A percentile compares a stretch with the other conserved stretches of the same genome.
Conservation (phyloP, 2,113 vertebrate species). For the Gymnobelideus leadbeateri region DNA sequence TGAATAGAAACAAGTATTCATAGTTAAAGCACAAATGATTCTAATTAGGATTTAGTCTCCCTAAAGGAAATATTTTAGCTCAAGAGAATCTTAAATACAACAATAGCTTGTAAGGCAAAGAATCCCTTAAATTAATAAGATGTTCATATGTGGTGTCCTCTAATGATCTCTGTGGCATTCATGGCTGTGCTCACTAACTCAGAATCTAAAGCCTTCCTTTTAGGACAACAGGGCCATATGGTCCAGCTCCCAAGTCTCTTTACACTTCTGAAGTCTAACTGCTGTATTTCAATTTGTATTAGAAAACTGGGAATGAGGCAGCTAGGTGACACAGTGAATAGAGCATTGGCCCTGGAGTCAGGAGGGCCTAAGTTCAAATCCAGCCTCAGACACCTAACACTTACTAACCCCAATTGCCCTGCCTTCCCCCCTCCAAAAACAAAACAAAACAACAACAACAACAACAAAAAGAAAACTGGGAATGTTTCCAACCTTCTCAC, state of each 20-base stretch:
- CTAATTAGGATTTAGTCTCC: constrained; percentile 32
- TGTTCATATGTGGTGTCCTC: neutral
- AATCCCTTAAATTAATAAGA: constrained; percentile 37
- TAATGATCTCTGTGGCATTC: neutral
- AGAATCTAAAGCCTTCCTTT: constrained; percentile 13
- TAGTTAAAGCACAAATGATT: neutral
- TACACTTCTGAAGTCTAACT: too few species aligned
- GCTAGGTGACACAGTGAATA: too few species aligned
- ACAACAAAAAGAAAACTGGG: neutral
- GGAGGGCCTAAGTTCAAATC: too few species aligned
- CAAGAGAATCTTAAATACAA: constrained; percentile 6
- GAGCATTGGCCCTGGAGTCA: too few species aligned
- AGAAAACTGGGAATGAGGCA: neutral
- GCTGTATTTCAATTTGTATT: rapidly evolving
- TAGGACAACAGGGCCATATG: neutral
- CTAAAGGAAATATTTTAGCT: constrained; percentile 12
- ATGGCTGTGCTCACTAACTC: neutral
- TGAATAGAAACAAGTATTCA: neutral
- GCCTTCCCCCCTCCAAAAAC: too few species aligned
- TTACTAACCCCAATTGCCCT: too few species aligned
- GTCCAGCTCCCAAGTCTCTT: neutral
- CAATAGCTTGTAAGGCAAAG: constrained; percentile 24
- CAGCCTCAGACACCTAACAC: too few species aligned
- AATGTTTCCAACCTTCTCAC: neutral
- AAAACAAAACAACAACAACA: too few species aligned